These are phyloP conservation scores for Aeoliscus strigatus DNA, from an alignment of 2,797 vertebrate genomes.

Conservation along the genomic window DNA sequence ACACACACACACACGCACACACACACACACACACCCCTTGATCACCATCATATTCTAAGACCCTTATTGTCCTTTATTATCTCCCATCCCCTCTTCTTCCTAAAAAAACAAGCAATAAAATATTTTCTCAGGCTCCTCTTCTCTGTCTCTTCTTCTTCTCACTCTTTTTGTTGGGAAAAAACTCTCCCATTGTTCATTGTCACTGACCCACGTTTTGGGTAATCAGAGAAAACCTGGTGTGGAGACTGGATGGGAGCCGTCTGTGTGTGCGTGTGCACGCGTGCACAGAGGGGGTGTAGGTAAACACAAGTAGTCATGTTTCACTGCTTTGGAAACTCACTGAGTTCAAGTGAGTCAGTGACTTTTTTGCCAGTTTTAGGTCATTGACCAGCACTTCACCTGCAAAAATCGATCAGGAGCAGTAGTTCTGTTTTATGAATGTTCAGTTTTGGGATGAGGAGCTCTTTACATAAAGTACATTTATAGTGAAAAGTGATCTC, in stretches of 20 bases:
- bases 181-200: constrained; percentile 51
- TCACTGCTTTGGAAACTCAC: constrained; percentile 39
- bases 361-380: too few species aligned
- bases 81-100: too few species aligned
- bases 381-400: too few species aligned
- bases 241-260: constrained; percentile 68
- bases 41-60: constrained; percentile 12
- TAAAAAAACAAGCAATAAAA: too few species aligned
- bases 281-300: constrained; percentile 19
- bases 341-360: too few species aligned
- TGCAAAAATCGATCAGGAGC: too few species aligned
- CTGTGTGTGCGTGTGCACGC: constrained; percentile 16
- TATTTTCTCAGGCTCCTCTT: constrained; percentile 14
- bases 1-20: constrained; percentile 36
- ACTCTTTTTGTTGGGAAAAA: constrained; percentile 32
- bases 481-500: too few species aligned
- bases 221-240: constrained; percentile 69
- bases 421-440: too few species aligned
- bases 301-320: constrained; percentile 50
- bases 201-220: constrained; percentile 51
- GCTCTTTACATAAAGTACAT: too few species aligned
- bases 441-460: too few species aligned
- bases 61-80: constrained; percentile 3
- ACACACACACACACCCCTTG: constrained; percentile 25
- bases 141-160: constrained; percentile 16